phyloP scores from a whole-genome alignment of 2,113 vertebrate genomes.

The Ameiurus melas region DNA sequence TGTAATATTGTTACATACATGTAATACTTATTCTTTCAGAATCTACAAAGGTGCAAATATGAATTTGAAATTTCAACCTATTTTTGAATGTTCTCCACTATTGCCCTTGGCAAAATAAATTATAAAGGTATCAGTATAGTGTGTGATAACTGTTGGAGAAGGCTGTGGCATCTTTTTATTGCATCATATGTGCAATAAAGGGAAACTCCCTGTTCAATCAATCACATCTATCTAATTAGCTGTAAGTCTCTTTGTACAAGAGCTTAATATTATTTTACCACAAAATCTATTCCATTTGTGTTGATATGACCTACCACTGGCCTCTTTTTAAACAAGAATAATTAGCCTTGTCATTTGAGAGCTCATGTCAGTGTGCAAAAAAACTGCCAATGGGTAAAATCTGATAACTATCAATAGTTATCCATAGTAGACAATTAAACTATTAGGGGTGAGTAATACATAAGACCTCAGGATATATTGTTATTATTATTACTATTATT shows the following conservation, averaged over 20 bases:
- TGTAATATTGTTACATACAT: not conserved
- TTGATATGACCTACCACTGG: not conserved
- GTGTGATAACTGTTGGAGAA: conserved; percentile 20
- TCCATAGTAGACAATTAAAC: not conserved
- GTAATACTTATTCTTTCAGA: not conserved
- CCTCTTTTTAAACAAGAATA: not conserved
- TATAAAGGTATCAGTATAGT: not conserved
- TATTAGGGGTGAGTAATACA: not conserved
- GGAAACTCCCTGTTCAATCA: conserved; percentile 7
- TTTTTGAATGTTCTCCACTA: too few species aligned
- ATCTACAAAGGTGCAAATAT: not conserved
- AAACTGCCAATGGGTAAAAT: not conserved
- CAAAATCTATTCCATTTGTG: not conserved
- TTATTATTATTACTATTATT: too few species aligned
- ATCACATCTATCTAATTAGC: conserved; percentile 5
- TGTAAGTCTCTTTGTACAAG: conserved; percentile 12
- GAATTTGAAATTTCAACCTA: not conserved
- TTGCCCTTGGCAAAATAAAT: not conserved
- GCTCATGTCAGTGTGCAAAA: not conserved
- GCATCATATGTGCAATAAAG: not conserved
- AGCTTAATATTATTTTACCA: conserved; percentile 2
- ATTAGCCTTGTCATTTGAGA: not conserved
- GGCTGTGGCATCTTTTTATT: not conserved
- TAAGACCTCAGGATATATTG: too few species aligned
- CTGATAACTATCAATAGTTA: not conserved